phyloP scores from a whole-genome alignment of 2,888 invertebrate genomes.

The Ochropleura leucogaster region DNA sequence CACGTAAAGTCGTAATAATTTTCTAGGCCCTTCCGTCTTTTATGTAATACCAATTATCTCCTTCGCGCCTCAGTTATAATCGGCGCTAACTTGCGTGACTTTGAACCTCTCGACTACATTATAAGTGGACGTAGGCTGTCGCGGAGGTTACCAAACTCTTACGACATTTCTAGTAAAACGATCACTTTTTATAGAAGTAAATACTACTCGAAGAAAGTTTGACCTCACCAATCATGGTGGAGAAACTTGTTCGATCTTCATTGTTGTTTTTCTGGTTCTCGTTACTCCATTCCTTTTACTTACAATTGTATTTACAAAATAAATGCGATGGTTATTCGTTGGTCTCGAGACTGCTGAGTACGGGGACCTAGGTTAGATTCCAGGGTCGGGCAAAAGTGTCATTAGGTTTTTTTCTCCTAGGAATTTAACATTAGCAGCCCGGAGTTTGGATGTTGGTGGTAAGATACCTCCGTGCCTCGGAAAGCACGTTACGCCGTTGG shows the following conservation, averaged over 20 bases:
- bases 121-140: conserved; percentile 12
- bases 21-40: conserved; percentile 53
- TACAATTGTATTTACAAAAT: background rate
- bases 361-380: too few species aligned
- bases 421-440: too few species aligned
- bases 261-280: conserved; percentile 14
- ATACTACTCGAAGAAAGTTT: conserved; percentile 29
- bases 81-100: conserved; percentile 52
- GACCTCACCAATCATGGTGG: conserved; percentile 3
- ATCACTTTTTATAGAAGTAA: conserved; percentile 3
- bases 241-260: conserved; percentile 20
- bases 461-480: too few species aligned
- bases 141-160: conserved; percentile 14
- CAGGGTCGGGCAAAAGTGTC: too few species aligned
- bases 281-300: background rate
- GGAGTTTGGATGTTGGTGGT: too few species aligned
- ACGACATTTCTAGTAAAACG: background rate
- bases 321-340: background rate
- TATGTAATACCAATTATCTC: conserved; percentile 55
- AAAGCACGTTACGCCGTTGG: too few species aligned
- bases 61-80: conserved; percentile 45
- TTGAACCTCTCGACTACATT: conserved; percentile 43
- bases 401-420: too few species aligned
- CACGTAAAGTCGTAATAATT: conserved; percentile 4
- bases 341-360: too few species aligned